Evolutionary conservation across 2,797 vertebrate genomes (phyloP), one percentile per base, ranked within the genome.

Genomic region (Spatula versicolor): DNA sequence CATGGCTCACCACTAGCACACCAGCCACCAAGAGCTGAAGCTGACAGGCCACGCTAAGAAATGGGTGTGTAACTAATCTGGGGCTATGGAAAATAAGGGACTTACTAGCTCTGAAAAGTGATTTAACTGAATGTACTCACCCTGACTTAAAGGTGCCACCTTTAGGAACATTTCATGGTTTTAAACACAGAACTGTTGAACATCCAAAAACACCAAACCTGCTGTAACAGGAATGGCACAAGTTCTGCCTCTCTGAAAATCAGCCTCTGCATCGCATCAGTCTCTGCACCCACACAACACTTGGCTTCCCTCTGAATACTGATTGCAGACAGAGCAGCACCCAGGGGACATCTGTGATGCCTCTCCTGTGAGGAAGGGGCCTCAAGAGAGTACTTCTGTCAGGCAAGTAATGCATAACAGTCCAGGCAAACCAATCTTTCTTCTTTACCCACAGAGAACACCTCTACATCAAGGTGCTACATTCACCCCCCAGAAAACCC

Each of bases 1-100:
- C 3, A 0, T 6, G 1, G 13, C 5, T 88, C 54, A 64, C 31
- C 79, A 41, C 2, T 7, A 62, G 64, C 41, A 55, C 0, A 0
- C 13, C 75, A 86, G 45, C 13, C n/a, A 60, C 52, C 52, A 58
- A 48, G 33, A 75, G 55, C 55, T 62, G 59, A 54, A 79, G 85
- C 50, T 76, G 67, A 67, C 48, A 7, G 14, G 48, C 78, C 33
- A 2, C 0, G 0, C 54, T 39, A 52, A 72, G n/a, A 50, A 81
- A 74, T 14, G 54, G 35, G 9, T 56, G 46, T 62, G 1, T 31
- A 78, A 83, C 7, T 85, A 62, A 56, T 33, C 37, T 60, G 33
- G 8, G 33, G 21, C 43, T 87, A 45, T 58, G 58, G 88, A 88
- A 88, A 77, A 35, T 8, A 31, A 85, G 45, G 22, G 11, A 64